Conservation (phyloP, 2,113 vertebrate species). For the Aix galericulata region DNA sequence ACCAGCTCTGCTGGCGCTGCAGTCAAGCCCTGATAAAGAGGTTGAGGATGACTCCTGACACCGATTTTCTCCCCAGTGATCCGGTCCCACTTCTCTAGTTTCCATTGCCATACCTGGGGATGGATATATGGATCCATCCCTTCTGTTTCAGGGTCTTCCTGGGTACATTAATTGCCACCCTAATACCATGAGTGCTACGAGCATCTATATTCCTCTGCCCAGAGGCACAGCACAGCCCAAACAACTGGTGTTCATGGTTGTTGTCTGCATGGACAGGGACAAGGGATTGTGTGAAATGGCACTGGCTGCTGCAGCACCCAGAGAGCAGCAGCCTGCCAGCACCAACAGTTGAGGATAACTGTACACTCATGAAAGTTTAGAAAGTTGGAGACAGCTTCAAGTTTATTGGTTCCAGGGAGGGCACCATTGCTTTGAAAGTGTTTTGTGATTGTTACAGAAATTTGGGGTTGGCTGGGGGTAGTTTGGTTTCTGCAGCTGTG, state of each 20-base stretch:
- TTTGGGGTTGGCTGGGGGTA: not conserved
- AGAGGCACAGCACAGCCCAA: not conserved
- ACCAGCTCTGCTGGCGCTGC: not conserved
- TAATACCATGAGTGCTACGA: fast-evolving
- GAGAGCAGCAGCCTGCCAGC: not conserved
- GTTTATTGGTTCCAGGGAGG: not conserved
- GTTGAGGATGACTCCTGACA: not conserved
- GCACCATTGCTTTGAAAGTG: not conserved
- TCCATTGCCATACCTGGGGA: not conserved
- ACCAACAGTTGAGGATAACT: fast-evolving
- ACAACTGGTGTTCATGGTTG: not conserved
- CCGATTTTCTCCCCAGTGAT: not conserved
- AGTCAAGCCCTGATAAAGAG: not conserved
- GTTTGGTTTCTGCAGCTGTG: slow-evolving; percentile 3
- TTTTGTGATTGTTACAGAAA: not conserved
- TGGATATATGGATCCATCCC: not conserved
- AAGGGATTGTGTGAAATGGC: not conserved
- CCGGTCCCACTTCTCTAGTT: not conserved
- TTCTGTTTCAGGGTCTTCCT: not conserved
- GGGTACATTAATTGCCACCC: fast-evolving
- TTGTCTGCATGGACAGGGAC: not conserved
- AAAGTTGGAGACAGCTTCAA: not conserved
- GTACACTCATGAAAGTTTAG: not conserved
- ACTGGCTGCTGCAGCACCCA: not conserved
- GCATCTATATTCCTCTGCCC: not conserved